A percentile compares a stretch with the other conserved stretches of the same genome.
phyloP scores from a whole-genome alignment of 2,113 vertebrate species.

The Megatriorchis doriae region DNA sequence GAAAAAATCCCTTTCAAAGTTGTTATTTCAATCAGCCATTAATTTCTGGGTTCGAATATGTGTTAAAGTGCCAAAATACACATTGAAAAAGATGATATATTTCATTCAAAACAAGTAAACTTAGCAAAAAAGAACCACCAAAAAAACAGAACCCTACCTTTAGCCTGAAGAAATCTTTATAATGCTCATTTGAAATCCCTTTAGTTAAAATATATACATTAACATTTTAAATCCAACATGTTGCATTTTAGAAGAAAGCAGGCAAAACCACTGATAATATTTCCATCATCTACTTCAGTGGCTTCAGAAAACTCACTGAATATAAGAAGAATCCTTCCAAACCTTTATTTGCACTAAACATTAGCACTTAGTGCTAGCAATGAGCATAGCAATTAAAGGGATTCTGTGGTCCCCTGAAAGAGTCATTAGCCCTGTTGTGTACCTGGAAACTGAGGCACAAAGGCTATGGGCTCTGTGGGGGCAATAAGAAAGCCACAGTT shows the following conservation, averaged over 20 bases:
- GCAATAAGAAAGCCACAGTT: neutral
- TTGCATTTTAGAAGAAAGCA: neutral
- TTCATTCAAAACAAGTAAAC: neutral
- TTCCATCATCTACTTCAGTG: neutral
- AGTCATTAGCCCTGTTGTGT: neutral
- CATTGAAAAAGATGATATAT: neutral
- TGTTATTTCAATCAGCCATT: constrained; percentile 13
- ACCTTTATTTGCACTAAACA: neutral
- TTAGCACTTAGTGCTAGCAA: neutral
- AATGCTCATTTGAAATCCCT: neutral
- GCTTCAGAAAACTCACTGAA: neutral
- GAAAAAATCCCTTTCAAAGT: neutral
- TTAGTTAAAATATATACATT: neutral
- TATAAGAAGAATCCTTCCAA: neutral
- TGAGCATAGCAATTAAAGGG: fast-evolving
- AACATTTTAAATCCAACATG: neutral
- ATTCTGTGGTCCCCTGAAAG: neutral
- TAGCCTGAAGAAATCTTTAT: neutral
- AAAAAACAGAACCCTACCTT: neutral
- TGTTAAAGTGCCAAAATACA: neutral
- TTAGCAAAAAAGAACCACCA: neutral
- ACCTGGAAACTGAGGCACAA: neutral
- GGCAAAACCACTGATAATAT: neutral
- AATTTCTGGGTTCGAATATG: neutral
- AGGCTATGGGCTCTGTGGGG: neutral